Evolutionary conservation across 2,888 invertebrate species (phyloP).

Genomic region (Pecten maximus): DNA sequence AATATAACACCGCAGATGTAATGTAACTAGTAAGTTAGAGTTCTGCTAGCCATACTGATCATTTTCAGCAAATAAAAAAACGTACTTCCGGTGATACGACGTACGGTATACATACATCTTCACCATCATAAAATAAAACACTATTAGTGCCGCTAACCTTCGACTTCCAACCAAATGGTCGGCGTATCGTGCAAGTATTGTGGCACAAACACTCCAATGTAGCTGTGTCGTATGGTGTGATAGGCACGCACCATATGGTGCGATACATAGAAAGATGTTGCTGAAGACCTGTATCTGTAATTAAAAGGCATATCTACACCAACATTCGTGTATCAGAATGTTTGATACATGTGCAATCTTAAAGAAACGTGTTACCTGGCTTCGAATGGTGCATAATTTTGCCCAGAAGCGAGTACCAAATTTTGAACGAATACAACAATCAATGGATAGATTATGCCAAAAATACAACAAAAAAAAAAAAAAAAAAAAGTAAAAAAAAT

Average conservation of each 20-base stretch:
- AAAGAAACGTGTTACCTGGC: too few relatives aligned
- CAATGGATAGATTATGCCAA: too few relatives aligned
- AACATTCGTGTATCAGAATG: too few relatives aligned
- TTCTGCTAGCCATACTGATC: neutral
- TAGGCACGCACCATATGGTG: neutral
- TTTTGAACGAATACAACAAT: too few relatives aligned
- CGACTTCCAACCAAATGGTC: slow-evolving; percentile 9
- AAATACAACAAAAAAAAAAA: too few relatives aligned
- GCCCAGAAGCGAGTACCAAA: too few relatives aligned
- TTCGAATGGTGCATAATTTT: too few relatives aligned
- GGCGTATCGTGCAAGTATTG: neutral
- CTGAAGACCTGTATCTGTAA: too few relatives aligned
- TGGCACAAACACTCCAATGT: neutral
- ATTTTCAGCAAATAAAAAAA: neutral
- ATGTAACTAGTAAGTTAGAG: neutral
- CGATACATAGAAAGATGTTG: neutral
- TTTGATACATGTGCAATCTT: too few relatives aligned
- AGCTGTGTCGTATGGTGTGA: neutral
- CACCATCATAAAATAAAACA: neutral
- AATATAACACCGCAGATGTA: too few relatives aligned
- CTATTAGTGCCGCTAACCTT: neutral
- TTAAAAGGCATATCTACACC: too few relatives aligned
- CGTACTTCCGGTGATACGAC: neutral
- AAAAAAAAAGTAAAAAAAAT: too few relatives aligned
- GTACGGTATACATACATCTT: neutral